These are phyloP conservation scores for Micronycteris hirsuta DNA, from an alignment of 2,113 vertebrate species.

Conservation along the genomic window DNA sequence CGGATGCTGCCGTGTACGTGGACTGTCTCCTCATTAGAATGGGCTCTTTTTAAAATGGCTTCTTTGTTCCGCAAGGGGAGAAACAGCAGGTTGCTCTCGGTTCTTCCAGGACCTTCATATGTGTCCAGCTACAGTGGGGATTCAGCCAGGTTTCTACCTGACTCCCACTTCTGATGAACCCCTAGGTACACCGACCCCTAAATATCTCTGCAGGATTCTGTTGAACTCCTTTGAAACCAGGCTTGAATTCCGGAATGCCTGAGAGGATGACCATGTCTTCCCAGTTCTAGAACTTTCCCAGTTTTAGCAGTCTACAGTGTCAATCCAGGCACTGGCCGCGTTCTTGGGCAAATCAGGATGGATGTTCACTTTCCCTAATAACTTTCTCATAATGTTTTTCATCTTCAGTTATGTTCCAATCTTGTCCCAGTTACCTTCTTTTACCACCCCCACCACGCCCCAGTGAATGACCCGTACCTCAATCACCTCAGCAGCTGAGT, in stretches of 20 bases:
- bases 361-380: neutral
- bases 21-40: neutral
- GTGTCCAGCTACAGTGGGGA: neutral
- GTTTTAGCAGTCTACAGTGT: neutral
- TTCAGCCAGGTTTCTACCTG: neutral
- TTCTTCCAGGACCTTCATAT: neutral
- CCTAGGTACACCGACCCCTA: neutral
- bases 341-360: neutral
- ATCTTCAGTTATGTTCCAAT: neutral
- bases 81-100: neutral
- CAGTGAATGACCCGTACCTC: neutral
- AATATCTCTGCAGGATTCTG: neutral
- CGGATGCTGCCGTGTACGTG: accelerated
- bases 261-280: neutral
- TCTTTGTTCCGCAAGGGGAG: neutral
- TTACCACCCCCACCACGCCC: neutral
- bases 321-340: neutral
- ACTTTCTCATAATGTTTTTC: neutral
- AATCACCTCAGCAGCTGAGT: neutral
- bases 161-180: neutral
- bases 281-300: neutral
- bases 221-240: neutral
- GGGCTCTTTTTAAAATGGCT: neutral
- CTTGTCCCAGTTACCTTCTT: neutral
- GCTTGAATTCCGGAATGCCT: neutral